A percentile compares a stretch with the other conserved stretches of the same genome.
phyloP scores from a whole-genome alignment of 2,113 vertebrate species.

The Pachypanchax playfairii region DNA sequence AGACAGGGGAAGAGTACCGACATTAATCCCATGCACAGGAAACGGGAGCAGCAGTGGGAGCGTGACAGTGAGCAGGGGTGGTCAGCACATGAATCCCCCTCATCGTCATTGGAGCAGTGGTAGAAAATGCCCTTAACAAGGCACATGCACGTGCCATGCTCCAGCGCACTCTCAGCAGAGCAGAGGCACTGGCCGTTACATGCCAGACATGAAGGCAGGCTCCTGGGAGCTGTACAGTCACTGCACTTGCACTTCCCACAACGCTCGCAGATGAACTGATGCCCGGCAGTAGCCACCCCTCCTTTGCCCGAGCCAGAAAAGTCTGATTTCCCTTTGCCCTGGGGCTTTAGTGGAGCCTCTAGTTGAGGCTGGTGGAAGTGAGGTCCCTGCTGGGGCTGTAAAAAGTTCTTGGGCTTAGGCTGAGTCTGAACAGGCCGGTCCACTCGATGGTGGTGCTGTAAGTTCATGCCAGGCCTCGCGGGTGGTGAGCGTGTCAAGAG shows the following conservation, averaged over 20 bases:
- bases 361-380: slow-evolving; percentile 70
- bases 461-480: slow-evolving; percentile 69
- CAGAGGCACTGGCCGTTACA: slow-evolving; percentile 94
- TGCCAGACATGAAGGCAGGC: slow-evolving; percentile 91
- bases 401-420: slow-evolving; percentile 82
- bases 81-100: slow-evolving; percentile 94
- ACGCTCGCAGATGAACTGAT: slow-evolving; percentile 93
- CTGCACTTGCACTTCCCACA: slow-evolving; percentile 96
- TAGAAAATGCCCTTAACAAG: slow-evolving; percentile 96
- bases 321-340: slow-evolving; percentile 82
- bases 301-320: slow-evolving; percentile 41
- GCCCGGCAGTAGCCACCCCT: slow-evolving; percentile 72
- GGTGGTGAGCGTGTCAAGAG: slow-evolving; percentile 86
- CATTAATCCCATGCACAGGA: slow-evolving; percentile 96
- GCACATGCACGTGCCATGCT: slow-evolving; percentile 97
- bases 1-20: slow-evolving; percentile 91
- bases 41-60: slow-evolving; percentile 93
- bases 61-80: slow-evolving; percentile 95
- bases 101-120: slow-evolving; percentile 96
- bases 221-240: slow-evolving; percentile 91
- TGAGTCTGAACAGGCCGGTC: slow-evolving; percentile 87
- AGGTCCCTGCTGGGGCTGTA: slow-evolving; percentile 59
- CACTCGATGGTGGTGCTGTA: slow-evolving; percentile 65
- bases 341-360: slow-evolving; percentile 86
- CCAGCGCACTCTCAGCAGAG: slow-evolving; percentile 93